Conservation (phyloP, 1,140 invertebrate species). For the Cherax destructor region DNA sequence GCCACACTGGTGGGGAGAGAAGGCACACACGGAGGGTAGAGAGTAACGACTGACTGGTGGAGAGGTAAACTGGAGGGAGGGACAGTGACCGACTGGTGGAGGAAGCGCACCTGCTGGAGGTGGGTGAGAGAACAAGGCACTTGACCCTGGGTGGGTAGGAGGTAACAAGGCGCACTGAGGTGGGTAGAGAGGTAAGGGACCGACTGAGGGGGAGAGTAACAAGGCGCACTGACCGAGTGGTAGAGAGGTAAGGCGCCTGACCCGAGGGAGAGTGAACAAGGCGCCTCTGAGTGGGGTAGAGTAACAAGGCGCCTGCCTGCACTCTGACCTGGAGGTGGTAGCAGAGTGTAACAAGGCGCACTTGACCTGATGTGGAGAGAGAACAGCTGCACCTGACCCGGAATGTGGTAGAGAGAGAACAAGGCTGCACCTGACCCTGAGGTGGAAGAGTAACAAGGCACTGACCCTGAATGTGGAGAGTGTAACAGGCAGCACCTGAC, state of each 20-base stretch:
- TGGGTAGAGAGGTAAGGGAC: background rate
- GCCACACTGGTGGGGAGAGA: slow-evolving; percentile 6
- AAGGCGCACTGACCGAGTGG: background rate
- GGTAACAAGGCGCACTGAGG: no score
- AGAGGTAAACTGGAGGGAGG: background rate
- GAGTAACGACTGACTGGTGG: background rate
- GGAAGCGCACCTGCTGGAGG: background rate
- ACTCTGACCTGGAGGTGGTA: no score
- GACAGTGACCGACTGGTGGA: background rate
- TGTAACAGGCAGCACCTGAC: no score
- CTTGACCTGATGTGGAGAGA: no score
- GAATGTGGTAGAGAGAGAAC: no score
- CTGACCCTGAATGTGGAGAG: no score
- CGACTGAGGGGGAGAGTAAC: background rate
- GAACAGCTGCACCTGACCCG: no score
- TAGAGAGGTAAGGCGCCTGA: background rate
- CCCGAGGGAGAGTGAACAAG: background rate
- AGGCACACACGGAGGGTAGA: background rate
- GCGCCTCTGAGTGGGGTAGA: background rate
- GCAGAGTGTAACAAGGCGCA: no score
- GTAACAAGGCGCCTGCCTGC: no score
- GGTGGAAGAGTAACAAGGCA: no score
- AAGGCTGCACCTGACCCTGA: no score
- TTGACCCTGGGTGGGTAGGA: no score
- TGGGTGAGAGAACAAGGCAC: background rate